Conservation (phyloP, 2,797 vertebrate species). For the Myoxocephalus aenaeus region DNA sequence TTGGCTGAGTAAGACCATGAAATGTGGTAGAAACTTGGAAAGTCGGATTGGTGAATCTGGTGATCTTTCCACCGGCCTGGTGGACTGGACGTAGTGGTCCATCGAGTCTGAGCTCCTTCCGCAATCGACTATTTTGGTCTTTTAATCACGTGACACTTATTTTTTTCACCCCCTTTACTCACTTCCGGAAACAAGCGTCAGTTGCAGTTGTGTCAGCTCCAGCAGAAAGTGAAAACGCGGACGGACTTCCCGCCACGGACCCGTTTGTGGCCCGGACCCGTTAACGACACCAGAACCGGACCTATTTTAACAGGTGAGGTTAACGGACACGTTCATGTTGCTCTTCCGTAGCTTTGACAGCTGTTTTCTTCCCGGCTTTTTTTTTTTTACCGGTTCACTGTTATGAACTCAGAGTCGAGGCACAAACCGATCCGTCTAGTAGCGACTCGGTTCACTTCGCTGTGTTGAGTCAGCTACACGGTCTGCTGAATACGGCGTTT, state of each 20-base stretch:
- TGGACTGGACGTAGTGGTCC: not conserved
- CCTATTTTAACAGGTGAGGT: constrained; percentile 33
- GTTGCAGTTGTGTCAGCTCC: not conserved
- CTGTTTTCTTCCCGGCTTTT: no score
- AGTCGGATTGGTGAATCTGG: not conserved
- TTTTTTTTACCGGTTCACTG: no score
- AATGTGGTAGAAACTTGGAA: not conserved
- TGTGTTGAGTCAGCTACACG: no score
- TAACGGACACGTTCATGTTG: rapidly evolving
- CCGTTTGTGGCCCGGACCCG: not conserved
- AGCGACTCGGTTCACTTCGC: no score
- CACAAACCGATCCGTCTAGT: no score
- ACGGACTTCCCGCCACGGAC: not conserved
- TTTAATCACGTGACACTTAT: constrained; percentile 43
- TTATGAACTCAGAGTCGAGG: no score
- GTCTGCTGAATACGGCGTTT: no score
- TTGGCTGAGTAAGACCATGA: not conserved
- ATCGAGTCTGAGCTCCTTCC: not conserved
- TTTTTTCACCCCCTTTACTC: no score
- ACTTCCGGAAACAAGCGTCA: constrained; percentile 66
- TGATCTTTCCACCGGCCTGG: not conserved
- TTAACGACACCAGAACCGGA: not conserved
- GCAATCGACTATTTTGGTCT: constrained; percentile 48
- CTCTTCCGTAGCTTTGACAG: not conserved
- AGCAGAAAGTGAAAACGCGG: not conserved